Evolutionary conservation across 2,888 invertebrate genomes (phyloP).

Genomic region (Philonicus albiceps): DNA sequence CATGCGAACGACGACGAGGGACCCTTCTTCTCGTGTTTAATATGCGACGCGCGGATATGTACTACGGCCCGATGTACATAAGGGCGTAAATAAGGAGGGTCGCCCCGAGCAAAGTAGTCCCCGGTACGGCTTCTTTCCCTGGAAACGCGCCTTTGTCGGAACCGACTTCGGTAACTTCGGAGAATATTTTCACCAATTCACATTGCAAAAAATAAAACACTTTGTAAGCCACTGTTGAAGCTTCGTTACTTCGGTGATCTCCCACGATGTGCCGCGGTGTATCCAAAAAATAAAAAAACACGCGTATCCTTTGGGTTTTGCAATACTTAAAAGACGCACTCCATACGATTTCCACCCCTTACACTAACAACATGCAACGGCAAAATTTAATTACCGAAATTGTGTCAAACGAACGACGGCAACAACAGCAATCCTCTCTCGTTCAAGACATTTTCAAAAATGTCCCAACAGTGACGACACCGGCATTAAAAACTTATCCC

Average conservation of each 20-base stretch:
- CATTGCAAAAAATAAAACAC: background rate
- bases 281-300: background rate
- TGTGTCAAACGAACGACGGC: background rate
- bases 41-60: background rate
- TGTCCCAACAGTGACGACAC: conserved; percentile 16
- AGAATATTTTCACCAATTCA: background rate
- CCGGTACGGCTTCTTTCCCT: background rate
- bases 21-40: conserved; percentile 12
- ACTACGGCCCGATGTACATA: background rate
- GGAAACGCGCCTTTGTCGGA: background rate
- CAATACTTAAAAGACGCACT: background rate
- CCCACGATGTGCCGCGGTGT: background rate
- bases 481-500: background rate
- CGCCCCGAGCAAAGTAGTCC: background rate
- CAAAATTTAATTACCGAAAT: background rate
- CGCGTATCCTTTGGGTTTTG: background rate
- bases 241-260: background rate
- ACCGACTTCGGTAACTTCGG: background rate
- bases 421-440: background rate
- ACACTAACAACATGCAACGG: background rate
- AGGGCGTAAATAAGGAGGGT: background rate
- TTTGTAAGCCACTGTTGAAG: background rate
- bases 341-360: background rate
- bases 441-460: background rate
- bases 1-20: background rate